phyloP scores from a whole-genome alignment of 2,113 vertebrate species.

The Alexandromys fortis region DNA sequence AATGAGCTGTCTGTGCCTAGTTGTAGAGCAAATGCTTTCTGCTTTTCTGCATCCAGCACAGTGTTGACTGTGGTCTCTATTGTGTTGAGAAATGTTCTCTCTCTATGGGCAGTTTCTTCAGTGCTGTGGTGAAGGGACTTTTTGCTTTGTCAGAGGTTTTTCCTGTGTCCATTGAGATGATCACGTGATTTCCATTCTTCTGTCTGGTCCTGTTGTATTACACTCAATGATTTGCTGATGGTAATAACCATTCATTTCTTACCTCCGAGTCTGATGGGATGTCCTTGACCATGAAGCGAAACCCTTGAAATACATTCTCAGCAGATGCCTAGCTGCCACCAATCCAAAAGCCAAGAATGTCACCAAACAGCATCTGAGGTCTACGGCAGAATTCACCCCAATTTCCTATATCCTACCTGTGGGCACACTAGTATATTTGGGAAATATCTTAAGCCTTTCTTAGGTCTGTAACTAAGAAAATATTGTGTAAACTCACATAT shows the following conservation, averaged over 20 bases:
- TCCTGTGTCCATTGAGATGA: background rate
- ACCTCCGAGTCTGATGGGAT: background rate
- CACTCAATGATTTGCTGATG: background rate
- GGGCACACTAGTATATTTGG: background rate
- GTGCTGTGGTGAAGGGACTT: background rate
- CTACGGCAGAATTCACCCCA: background rate
- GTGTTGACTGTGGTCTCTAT: background rate
- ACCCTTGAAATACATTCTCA: background rate
- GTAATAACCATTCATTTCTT: background rate
- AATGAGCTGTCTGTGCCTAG: background rate
- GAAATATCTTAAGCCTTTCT: background rate
- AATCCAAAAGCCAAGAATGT: background rate
- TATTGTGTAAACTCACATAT: background rate
- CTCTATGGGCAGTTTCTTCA: background rate
- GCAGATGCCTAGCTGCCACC: background rate
- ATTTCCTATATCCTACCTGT: background rate
- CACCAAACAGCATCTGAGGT: background rate
- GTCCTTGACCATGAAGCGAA: background rate
- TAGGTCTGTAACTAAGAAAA: background rate
- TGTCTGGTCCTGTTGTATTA: background rate
- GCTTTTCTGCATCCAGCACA: background rate
- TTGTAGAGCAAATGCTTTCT: background rate
- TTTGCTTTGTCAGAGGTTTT: background rate
- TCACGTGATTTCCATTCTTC: background rate
- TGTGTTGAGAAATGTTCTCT: background rate